Base-by-base conservation (phyloP, 2,113 vertebrate genomes). In the Tringa solitaria region DNA sequence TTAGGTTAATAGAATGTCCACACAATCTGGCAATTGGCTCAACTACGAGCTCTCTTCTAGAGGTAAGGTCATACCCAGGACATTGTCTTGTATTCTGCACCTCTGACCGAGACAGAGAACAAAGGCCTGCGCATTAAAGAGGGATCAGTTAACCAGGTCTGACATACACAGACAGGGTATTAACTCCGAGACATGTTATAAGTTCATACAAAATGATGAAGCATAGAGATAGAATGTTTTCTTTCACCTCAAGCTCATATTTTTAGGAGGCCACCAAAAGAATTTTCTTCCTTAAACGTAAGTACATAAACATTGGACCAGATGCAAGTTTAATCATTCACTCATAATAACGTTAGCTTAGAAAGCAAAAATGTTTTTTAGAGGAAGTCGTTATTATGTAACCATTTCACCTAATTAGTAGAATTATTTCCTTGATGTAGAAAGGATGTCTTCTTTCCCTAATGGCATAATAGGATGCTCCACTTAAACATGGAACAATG, bases 371-470 rank as follows among this genome's bases (percentile, higher is more conserved):
- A 84, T 45, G 63, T 8, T 76, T 87, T 81, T 60, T 14, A 79
- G 51, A 91, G 93, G 67, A 96, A 88, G 84, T 90, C 82, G 78
- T 33, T 81, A 45, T 46, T 48, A 74, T 61, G 77, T 32, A 59
- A 30, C 33, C 33, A 84, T 74, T 95, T 84, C 77, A 92, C 54
- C 37, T 59, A 54, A 92, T 90, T 87, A 95, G 41, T 8, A 84
- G 43, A 90, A 82, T 94, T 74, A 84, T 84, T 87, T 95, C 90
- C 92, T 92, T 74, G 35, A 89, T 84, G 53, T 32, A 89, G 76
- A 89, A 90, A 94, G 85, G 76, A 96, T 88, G 67, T 26, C 24
- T 54, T 81, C 51, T 67, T 85, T 48, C 86, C 91, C 41, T 89
- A 96, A 92, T 76, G 67, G 77, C 59, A 41, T 57, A 92, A 93